Evolutionary conservation across 2,888 invertebrate genomes (phyloP).

Genomic region (Beris chalybata): DNA sequence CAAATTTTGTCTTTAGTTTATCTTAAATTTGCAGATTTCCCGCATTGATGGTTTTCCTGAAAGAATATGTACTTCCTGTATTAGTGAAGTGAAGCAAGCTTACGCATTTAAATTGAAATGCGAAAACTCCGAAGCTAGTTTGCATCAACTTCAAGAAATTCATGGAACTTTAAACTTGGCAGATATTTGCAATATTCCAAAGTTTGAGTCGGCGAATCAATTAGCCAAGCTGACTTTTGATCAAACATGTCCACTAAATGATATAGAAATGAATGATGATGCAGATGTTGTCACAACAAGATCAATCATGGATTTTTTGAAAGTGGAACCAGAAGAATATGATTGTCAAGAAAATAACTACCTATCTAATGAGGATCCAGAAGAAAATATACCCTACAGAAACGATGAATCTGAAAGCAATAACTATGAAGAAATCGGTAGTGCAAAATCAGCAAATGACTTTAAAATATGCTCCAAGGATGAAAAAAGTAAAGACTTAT

Average conservation of each 20-base stretch:
- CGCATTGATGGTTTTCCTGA: conserved; percentile 24
- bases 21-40: conserved; percentile 2
- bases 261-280: neutral
- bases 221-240: too few species aligned
- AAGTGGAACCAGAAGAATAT: conserved; percentile 2
- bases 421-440: too few species aligned
- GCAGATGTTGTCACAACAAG: neutral
- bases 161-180: conserved; percentile 7
- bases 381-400: too few species aligned
- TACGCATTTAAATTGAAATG: conserved; percentile 25
- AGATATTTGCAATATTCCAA: conserved; percentile 3
- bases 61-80: conserved; percentile 18
- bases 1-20: too few species aligned
- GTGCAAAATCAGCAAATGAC: too few species aligned
- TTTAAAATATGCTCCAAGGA: neutral
- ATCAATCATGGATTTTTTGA: conserved; percentile 4
- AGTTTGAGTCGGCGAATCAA: too few species aligned
- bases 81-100: conserved; percentile 16
- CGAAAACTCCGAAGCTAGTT: conserved; percentile 16
- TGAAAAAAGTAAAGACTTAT: neutral
- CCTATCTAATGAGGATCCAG: too few species aligned
- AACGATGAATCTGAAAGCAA: too few species aligned
- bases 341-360: neutral
- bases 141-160: conserved; percentile 11
- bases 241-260: neutral